A percentile compares a stretch with the other conserved stretches of the same genome.
Conservation (phyloP, 2,797 vertebrate species). For the Fistularia tabacaria region DNA sequence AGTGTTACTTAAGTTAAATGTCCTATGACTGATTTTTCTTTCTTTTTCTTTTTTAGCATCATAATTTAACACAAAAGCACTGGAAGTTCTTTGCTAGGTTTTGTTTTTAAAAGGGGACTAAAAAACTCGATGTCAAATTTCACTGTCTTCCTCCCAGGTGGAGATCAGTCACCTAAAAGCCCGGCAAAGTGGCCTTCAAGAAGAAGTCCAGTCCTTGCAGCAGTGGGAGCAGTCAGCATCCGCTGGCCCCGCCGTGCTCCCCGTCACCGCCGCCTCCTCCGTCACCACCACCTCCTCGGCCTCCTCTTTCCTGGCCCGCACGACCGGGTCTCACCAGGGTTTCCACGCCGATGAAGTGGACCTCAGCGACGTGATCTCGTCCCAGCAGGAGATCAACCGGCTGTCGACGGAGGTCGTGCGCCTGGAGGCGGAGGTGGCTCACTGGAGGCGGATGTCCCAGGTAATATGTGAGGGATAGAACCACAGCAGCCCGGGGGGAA, state of each 20-base stretch:
- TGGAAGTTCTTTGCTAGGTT: too few species aligned
- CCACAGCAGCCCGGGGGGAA: too few species aligned
- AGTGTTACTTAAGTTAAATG: too few species aligned
- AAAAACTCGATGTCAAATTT: background rate
- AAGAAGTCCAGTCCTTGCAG: slow-evolving; percentile 86
- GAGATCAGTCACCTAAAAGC: slow-evolving; percentile 96
- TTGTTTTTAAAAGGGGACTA: too few species aligned
- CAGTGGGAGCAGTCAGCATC: slow-evolving; percentile 70
- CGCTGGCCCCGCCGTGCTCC: slow-evolving; percentile 53
- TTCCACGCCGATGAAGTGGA: slow-evolving; percentile 92
- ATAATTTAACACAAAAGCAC: too few species aligned
- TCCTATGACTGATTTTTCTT: too few species aligned
- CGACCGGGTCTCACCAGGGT: slow-evolving; percentile 66
- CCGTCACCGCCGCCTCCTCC: slow-evolving; percentile 56
- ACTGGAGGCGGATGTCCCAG: slow-evolving; percentile 90
- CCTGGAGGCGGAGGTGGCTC: slow-evolving; percentile 85
- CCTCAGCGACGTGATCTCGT: slow-evolving; percentile 91
- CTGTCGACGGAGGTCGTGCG: slow-evolving; percentile 85
- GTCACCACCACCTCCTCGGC: slow-evolving; percentile 61
- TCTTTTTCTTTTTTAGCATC: too few species aligned
- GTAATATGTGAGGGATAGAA: slow-evolving; percentile 48
- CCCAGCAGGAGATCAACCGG: slow-evolving; percentile 95
- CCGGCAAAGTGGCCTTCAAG: slow-evolving; percentile 86
- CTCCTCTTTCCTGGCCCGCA: slow-evolving; percentile 70
- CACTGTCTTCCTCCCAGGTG: slow-evolving; percentile 73